phyloP scores from a whole-genome alignment of 2,797 vertebrate species.

The Takifugu ocellatus region DNA sequence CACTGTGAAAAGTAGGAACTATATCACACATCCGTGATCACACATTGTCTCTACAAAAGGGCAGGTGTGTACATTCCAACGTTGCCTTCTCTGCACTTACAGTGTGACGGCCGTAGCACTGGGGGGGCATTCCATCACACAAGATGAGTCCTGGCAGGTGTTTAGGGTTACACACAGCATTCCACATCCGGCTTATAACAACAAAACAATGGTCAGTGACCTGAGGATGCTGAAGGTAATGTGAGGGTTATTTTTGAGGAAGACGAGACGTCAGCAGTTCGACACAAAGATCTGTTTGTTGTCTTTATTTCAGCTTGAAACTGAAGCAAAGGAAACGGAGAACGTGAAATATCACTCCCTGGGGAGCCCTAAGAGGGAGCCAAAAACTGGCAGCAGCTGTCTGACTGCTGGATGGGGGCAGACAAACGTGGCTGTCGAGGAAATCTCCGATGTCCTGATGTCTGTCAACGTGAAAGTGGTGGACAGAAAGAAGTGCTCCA shows the following conservation, averaged over 20 bases:
- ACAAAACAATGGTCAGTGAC: too few species aligned
- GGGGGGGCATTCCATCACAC: slow-evolving; percentile 59
- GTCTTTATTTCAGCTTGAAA: slow-evolving; percentile 53
- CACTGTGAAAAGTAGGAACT: slow-evolving; percentile 53
- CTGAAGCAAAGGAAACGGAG: slow-evolving; percentile 24
- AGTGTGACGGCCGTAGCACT: slow-evolving; percentile 43
- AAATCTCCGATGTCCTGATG: slow-evolving; percentile 55
- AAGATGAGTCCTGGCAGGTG: slow-evolving; percentile 28
- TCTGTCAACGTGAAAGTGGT: slow-evolving; percentile 63
- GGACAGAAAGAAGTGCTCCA: slow-evolving; percentile 40
- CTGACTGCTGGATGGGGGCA: slow-evolving; percentile 69
- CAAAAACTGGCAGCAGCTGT: slow-evolving; percentile 26
- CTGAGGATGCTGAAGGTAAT: slow-evolving; percentile 72
- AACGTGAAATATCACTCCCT: slow-evolving; percentile 26
- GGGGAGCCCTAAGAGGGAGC: background rate
- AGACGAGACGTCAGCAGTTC: too few species aligned
- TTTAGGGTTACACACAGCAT: background rate
- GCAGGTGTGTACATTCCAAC: too few species aligned
- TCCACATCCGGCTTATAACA: slow-evolving; percentile 51
- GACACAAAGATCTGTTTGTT: background rate
- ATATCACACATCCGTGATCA: background rate
- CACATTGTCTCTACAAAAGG: background rate
- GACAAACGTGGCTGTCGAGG: fast-evolving
- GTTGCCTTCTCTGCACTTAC: background rate
- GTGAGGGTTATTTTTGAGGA: background rate